Conservation (phyloP, 2,888 invertebrate genomes). For the Hipparchia semele region DNA sequence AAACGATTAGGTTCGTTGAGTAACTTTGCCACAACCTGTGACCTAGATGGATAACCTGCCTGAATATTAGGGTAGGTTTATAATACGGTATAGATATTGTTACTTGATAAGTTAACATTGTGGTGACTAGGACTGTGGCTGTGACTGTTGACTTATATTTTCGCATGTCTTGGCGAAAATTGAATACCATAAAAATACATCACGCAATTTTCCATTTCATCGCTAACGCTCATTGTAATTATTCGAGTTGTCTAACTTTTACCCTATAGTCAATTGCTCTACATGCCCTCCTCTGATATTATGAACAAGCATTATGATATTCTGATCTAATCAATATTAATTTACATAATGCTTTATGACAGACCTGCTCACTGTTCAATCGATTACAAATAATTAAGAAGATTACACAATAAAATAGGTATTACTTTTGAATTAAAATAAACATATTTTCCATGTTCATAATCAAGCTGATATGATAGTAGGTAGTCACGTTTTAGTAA, state of each 20-base stretch:
- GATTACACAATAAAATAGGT: neutral
- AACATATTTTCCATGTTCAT: neutral
- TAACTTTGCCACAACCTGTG: neutral
- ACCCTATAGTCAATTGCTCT: neutral
- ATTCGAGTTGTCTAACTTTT: neutral
- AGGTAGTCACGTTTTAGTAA: too few relatives aligned
- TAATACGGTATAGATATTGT: neutral
- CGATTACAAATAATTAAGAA: constrained; percentile 23
- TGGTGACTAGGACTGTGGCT: too few relatives aligned
- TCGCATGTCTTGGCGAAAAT: too few relatives aligned
- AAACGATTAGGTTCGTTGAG: constrained; percentile 3
- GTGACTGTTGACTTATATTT: too few relatives aligned
- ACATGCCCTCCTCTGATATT: constrained; percentile 6
- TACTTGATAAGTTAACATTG: neutral
- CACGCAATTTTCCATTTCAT: neutral
- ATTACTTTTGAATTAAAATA: neutral
- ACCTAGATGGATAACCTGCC: neutral
- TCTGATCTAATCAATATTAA: constrained; percentile 9
- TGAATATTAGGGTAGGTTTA: neutral
- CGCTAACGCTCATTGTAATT: neutral
- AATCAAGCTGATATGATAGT: neutral
- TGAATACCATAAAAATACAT: neutral
- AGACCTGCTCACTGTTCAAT: constrained; percentile 1
- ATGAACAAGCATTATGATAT: neutral
- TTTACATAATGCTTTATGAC: constrained; percentile 9